Base-by-base conservation (phyloP, 2,888 invertebrate genomes). In the Labia minor region DNA sequence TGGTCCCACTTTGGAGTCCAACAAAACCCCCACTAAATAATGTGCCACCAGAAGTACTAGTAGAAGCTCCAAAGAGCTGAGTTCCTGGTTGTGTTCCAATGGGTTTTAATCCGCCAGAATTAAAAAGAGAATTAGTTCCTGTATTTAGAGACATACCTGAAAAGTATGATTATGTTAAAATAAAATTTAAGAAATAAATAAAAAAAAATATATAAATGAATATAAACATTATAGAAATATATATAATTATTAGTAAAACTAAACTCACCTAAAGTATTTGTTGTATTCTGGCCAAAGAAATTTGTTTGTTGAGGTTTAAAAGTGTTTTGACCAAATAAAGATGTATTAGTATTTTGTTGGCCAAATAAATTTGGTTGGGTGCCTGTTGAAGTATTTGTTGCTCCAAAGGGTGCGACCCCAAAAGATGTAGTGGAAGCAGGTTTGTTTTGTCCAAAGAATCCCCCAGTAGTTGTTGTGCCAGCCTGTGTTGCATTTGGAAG, bases 391-490 rank as follows among this genome's bases (percentile, higher is more conserved):
- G 69, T 79, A 73, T 79, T 79, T 75, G 76, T 71, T 20, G 68
- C 67, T 65, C 73, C 68, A 74, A 69, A 66, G 69, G 71, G 0
- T 81, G 76, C 0, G 77, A 76, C 1, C 0, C 85, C 84, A 72
- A 86, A 86, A 0, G 80, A 83, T 37, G 82, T 83, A 72, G 87
- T 87, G 1, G 84, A 83, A 74, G 80, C 79, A 0, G 81, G 81
- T 64, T 83, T 83, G 71, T 83, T 81, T 0, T 85, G 82, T 0
- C 87, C 86, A 72, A 90, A 90, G 37, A 70, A 66, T 21, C 72
- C 71, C 65, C 70, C 71, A 37, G 73, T 72, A 21, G 73, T 72
- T 20, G 72, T 73, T n/a, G 68, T 21, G 49, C 70, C 67, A 18
- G 70, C 33, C 63, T 69, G 70, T 11, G 70, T 69, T 70, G n/a